Evolutionary conservation across 2,888 invertebrate genomes (phyloP), one percentile per base, ranked within the genome.

Genomic region (Gordius sp.): DNA sequence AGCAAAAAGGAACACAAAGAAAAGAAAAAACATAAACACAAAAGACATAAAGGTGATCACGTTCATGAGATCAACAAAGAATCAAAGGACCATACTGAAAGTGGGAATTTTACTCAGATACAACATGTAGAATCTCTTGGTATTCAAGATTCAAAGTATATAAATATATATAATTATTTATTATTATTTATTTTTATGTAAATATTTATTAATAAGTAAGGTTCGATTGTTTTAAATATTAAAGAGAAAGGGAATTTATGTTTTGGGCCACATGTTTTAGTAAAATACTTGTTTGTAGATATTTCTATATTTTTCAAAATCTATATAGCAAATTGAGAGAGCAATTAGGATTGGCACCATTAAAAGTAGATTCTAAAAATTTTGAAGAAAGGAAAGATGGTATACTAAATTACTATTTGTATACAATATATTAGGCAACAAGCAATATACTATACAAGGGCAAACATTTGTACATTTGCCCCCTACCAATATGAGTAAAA

Each of bases 271-370:
- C n/a, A n/a, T n/a, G n/a, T n/a, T n/a, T n/a, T n/a, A n/a, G n/a
- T n/a, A n/a, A n/a, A n/a, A n/a, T n/a, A n/a, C n/a, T n/a, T n/a
- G n/a, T n/a, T n/a, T n/a, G n/a, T n/a, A n/a, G n/a, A n/a, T n/a
- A n/a, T n/a, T n/a, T n/a, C n/a, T n/a, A n/a, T n/a, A n/a, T n/a
- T n/a, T n/a, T n/a, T n/a, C n/a, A n/a, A n/a, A n/a, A 47, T 47
- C 4, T 47, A n/a, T 47, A n/a, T 47, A 47, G 47, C 20, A 47
- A 47, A 47, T 47, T 47, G 23, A 8, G 47, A n/a, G 47, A 47
- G 20, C 8, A 47, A 20, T 20, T 47, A n/a, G 47, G 47, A 20
- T 20, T 47, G 20, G 20, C 47, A n/a, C 47, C 20, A 47, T 20
- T 47, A n/a, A 20, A 8, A 8, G 47, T 18, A 47, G 8, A 8